phyloP scores from a whole-genome alignment of 2,888 invertebrate species.

The Cheilosia pagana region DNA sequence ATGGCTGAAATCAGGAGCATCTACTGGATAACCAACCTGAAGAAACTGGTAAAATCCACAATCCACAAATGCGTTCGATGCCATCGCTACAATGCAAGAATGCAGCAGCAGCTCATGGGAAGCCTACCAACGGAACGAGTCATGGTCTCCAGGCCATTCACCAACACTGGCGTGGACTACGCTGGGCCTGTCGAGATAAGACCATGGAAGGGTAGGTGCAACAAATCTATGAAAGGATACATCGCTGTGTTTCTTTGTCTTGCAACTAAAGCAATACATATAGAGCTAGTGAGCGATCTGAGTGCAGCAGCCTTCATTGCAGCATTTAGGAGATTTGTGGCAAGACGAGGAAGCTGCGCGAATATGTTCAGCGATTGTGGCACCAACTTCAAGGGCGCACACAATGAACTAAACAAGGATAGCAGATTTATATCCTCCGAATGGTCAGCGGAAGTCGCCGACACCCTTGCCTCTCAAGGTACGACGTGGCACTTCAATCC shows the following conservation, averaged over 20 bases:
- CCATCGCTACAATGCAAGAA: slow-evolving; percentile 1
- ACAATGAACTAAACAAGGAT: slow-evolving; percentile 4
- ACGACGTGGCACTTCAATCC: slow-evolving; percentile 23
- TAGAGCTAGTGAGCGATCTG: background rate
- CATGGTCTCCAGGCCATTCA: slow-evolving; percentile 7
- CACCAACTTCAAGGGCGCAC: slow-evolving; percentile 28
- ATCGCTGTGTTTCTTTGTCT: slow-evolving; percentile 2
- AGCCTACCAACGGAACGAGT: slow-evolving; percentile 15
- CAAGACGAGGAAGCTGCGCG: slow-evolving; percentile 3
- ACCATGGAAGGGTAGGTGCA: slow-evolving; percentile 11
- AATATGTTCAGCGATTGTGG: slow-evolving; percentile 33
- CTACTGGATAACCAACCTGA: slow-evolving; percentile 26
- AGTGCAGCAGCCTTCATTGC: background rate
- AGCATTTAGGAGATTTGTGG: slow-evolving; percentile 12
- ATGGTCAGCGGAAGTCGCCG: slow-evolving; percentile 22
- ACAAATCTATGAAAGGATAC: background rate
- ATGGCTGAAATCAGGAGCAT: slow-evolving; percentile 10
- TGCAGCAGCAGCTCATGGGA: slow-evolving; percentile 14
- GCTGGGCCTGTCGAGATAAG: slow-evolving; percentile 18
- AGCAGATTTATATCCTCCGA: slow-evolving; percentile 2
- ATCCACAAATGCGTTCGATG: slow-evolving; percentile 17
- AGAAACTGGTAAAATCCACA: background rate
- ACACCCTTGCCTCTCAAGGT: background rate
- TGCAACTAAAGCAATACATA: background rate
- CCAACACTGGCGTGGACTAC: slow-evolving; percentile 23